A percentile compares a stretch with the other conserved stretches of the same genome.
Conservation (phyloP, 2,888 invertebrate species). For the Mongoloraphidia duomilia region DNA sequence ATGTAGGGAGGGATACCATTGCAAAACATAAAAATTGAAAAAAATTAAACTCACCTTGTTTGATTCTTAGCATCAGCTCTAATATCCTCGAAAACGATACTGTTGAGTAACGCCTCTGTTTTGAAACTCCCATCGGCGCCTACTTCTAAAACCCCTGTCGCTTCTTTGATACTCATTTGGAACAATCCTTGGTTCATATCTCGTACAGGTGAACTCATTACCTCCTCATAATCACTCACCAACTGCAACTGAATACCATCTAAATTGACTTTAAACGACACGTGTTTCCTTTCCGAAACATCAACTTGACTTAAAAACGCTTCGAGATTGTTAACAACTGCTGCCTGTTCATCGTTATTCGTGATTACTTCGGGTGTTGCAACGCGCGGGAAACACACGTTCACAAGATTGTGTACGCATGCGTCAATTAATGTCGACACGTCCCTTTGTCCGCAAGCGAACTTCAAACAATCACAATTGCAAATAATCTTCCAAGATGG, state of each 20-base stretch:
- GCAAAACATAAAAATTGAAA: too few relatives aligned
- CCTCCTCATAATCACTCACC: slow-evolving; percentile 60
- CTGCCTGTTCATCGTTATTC: slow-evolving; percentile 13
- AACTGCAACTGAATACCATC: slow-evolving; percentile 57
- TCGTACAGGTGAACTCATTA: slow-evolving; percentile 58
- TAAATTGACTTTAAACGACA: slow-evolving; percentile 42
- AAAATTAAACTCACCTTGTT: neutral
- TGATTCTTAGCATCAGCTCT: neutral
- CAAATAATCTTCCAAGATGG: slow-evolving; percentile 43
- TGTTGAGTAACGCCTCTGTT: slow-evolving; percentile 10
- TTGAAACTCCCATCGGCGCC: slow-evolving; percentile 56
- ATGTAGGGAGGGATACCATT: too few relatives aligned
- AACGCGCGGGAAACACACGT: neutral
- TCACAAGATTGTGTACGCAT: slow-evolving; percentile 44
- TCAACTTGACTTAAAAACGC: slow-evolving; percentile 59
- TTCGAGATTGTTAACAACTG: slow-evolving; percentile 47
- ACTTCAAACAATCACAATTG: slow-evolving; percentile 45
- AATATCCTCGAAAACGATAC: neutral
- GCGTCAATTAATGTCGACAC: slow-evolving; percentile 55
- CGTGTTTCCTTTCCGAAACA: slow-evolving; percentile 41
- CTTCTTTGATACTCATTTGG: slow-evolving; percentile 52
- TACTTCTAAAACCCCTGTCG: slow-evolving; percentile 44
- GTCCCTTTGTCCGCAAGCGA: slow-evolving; percentile 63
- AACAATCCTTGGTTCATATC: slow-evolving; percentile 58
- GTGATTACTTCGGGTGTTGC: too few relatives aligned